A percentile compares a stretch with the other conserved stretches of the same genome.
phyloP scores from a whole-genome alignment of 2,113 vertebrate species.

The Cebidichthys violaceus region DNA sequence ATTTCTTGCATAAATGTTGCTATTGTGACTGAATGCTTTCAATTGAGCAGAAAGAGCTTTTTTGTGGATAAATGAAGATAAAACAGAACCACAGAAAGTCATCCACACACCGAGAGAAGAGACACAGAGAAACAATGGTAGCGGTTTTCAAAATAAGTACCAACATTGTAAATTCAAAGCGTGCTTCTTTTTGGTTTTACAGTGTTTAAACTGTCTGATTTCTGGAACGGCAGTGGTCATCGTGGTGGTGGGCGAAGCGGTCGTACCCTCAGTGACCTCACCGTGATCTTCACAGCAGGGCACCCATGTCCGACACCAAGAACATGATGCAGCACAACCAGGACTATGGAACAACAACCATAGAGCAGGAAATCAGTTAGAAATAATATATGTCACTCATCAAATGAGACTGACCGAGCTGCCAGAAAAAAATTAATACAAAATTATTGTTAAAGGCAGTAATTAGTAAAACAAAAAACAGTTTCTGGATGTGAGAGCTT shows the following conservation, averaged over 20 bases:
- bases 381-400: slow-evolving; percentile 14
- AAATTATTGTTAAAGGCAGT: neutral
- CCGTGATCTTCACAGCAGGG: slow-evolving; percentile 85
- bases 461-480: neutral
- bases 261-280: slow-evolving; percentile 84
- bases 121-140: neutral
- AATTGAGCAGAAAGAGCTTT: slow-evolving; percentile 22
- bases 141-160: neutral
- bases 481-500: neutral
- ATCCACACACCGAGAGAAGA: slow-evolving; percentile 29
- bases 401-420: neutral
- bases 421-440: neutral
- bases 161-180: neutral
- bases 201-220: neutral
- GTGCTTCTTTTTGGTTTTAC: slow-evolving; percentile 7
- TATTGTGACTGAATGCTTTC: slow-evolving; percentile 38
- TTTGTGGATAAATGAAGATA: neutral
- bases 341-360: slow-evolving; percentile 60
- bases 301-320: slow-evolving; percentile 82
- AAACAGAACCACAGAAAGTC: slow-evolving; percentile 20
- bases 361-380: slow-evolving; percentile 56
- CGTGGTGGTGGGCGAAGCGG: slow-evolving; percentile 48
- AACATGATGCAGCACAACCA: slow-evolving; percentile 78
- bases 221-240: slow-evolving; percentile 27
- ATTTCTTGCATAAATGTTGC: slow-evolving; percentile 40